Conservation (phyloP, 2,113 vertebrate species). For the Blennius ocellaris region DNA sequence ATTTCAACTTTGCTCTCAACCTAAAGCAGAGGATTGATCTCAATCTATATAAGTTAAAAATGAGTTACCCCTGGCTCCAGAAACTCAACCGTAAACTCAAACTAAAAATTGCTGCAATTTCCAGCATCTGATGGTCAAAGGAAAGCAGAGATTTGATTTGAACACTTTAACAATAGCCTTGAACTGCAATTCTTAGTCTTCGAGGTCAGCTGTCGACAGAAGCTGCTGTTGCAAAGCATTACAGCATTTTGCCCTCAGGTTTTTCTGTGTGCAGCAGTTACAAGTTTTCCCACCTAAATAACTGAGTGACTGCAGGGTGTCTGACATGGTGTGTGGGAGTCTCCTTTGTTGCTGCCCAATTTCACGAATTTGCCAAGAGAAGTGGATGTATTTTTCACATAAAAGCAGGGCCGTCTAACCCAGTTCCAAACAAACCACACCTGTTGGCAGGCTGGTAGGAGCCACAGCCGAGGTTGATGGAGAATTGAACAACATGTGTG, state of each 20-base stretch:
- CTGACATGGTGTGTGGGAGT: background rate
- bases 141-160: background rate
- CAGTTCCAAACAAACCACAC: conserved; percentile 76
- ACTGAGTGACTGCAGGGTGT: background rate
- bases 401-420: conserved; percentile 6
- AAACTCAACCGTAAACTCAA: background rate
- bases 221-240: background rate
- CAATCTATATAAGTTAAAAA: conserved; percentile 1
- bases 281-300: conserved; percentile 12
- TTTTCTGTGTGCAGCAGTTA: conserved; percentile 1
- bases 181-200: conserved; percentile 6
- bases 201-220: conserved; percentile 10
- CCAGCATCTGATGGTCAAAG: background rate
- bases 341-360: conserved; percentile 24
- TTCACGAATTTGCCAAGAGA: conserved; percentile 13
- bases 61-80: background rate
- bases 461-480: conserved; percentile 97
- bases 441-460: conserved; percentile 96
- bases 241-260: background rate
- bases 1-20: background rate
- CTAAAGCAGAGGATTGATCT: background rate
- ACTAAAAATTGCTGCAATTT: background rate
- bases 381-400: background rate
- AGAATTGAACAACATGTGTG: conserved; percentile 97
- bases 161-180: background rate